Evolutionary conservation across 2,888 invertebrate species (phyloP), one percentile per base, ranked within the genome.

Genomic region (Plemyria rubiginata): DNA sequence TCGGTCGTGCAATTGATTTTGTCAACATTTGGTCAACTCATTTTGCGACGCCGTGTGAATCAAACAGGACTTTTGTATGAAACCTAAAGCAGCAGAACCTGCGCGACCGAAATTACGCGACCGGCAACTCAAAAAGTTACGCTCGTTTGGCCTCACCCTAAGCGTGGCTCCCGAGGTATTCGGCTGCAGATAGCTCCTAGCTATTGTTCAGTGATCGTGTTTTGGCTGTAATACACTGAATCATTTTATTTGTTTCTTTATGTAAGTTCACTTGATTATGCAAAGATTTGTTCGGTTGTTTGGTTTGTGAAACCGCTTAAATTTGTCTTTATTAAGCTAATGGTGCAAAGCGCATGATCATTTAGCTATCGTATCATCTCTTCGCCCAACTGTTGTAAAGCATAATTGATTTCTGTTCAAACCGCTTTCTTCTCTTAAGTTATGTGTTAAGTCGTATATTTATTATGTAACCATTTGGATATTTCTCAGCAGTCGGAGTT

Each of bases 251-350:
- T 75, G 67, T 76, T 72, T 74, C 77, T 77, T 79, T 74, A 75
- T 71, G 66, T 76, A 75, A 78, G 70, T 72, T 75, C 74, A 77
- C 74, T 78, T 66, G 71, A 73, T 76, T 70, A 72, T 70, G 67
- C 63, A 73, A 22, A 72, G 66, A 32, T 74, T 70, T 74, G 60
- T 62, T 75, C 77, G 68, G 76, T 79, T 83, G 74, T 64, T 65
- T 60, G 78, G 78, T 80, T 84, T 82, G 70, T 77, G 73, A 80
- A 82, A 82, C 78, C 78, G 64, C 75, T 67, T 72, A 78, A 79
- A 79, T 79, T 79, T 78, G 74, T 81, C 76, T 85, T 74, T 84
- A 75, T 69, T 82, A 81, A 82, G 84, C 84, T 84, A 84, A 85
- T 80, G 86, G 85, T 87, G 87, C 85, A 84, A 82, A 79, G 79